Base-by-base conservation (phyloP, 1,140 invertebrate genomes). In the Frieseomelitta varia region DNA sequence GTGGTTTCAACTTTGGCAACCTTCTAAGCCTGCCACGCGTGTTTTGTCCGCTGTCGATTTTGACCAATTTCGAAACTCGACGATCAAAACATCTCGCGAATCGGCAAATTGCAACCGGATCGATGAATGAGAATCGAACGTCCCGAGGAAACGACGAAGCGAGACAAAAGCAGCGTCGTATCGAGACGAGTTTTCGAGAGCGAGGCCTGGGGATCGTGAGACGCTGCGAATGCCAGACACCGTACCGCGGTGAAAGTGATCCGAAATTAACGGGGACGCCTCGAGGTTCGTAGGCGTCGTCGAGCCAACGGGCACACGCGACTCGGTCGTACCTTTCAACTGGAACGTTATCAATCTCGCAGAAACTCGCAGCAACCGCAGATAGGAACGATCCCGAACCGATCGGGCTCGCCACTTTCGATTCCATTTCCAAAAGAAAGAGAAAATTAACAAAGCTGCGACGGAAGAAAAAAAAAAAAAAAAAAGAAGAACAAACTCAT, bases 1-100 rank as follows among this genome's bases (percentile, higher is more conserved):
- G 89, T 90, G 88, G 90, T 92, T 92, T 90, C 92, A 92, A 92
- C 91, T 91, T 90, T 85, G 87, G 91, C 86, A 88, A 88, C 91
- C 86, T 92, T 83, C 76, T 69, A 51, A n/a, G 53, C 55, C 39
- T 76, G 65, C 8, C 39, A 47, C 39, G 39, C 34, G 55, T 58
- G 58, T 24, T 47, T n/a, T 74, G 24, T 17, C 68, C 68, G 39
- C 1, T 69, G 34, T 55, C 51, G 69, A 12, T 39, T 67, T 84
- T n/a, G n/a, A 47, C 87, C 80, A 47, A 17, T 3, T 81, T 39
- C 30, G n/a, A 74, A 81, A 68, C 67, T 51, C 61, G 19, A 53
- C 76, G 61, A 53, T 65, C 61, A 19, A n/a, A n/a, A 11, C 15
- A n/a, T 68, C 1, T 39, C 30, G 21, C 68, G 0, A 47, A 47